Percentiles rank a stretch among this genome's conserved stretches.
Conservation (phyloP, 2,888 invertebrate species). For the Pseudococcus jackbeardsleyi region DNA sequence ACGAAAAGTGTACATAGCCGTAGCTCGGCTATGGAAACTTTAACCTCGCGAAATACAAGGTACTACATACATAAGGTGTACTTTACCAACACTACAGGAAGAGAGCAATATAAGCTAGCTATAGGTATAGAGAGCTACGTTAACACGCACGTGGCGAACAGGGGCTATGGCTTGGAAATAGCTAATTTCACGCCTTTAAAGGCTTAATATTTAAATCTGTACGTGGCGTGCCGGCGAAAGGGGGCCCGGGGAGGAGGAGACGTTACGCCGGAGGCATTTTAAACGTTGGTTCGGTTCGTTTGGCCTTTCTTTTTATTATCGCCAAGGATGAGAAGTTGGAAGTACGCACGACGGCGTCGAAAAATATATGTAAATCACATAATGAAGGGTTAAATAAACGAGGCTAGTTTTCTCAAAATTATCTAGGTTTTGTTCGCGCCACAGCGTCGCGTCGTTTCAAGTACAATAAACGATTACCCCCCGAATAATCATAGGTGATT, state of each 20-base stretch:
- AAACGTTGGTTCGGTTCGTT: background rate
- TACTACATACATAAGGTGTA: background rate
- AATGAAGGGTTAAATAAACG: conserved; percentile 1
- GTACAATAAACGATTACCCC: too few relatives aligned
- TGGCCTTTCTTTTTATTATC: background rate
- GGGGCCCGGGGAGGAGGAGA: background rate
- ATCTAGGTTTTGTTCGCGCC: background rate
- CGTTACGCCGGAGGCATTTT: background rate
- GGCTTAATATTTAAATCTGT: conserved; percentile 19
- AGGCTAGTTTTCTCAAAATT: background rate
- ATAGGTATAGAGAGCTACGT: background rate
- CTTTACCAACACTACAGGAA: background rate
- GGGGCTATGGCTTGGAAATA: background rate
- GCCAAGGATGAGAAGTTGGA: background rate
- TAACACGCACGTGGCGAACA: background rate
- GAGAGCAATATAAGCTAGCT: background rate
- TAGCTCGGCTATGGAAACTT: background rate
- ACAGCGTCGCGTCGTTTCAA: too few relatives aligned
- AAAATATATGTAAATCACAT: conserved; percentile 9
- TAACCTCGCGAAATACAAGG: background rate
- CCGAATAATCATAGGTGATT: background rate
- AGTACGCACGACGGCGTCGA: background rate
- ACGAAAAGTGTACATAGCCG: background rate
- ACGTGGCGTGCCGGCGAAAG: background rate
- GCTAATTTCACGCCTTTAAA: conserved; percentile 26